Evolutionary conservation across 1,140 invertebrate genomes (phyloP), one percentile per base, ranked within the genome.

Genomic region (Phymastichus coffea): DNA sequence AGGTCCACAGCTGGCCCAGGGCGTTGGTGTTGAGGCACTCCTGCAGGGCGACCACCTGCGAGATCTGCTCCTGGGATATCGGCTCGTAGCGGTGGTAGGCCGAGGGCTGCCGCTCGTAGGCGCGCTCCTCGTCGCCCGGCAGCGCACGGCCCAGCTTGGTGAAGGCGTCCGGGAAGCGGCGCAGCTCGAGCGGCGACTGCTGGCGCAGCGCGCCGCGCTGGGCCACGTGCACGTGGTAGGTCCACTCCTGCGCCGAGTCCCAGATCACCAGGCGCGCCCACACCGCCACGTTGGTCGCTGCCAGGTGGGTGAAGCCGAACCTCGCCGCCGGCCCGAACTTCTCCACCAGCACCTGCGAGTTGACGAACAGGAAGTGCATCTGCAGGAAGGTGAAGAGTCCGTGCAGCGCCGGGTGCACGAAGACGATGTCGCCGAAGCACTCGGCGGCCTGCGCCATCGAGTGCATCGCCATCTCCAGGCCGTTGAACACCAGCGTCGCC

Each of bases 331-430:
- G 64, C 6, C 83, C 82, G 55, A 84, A 84, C 57, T 73, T 78
- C 57, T 84, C 82, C 2, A 84, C 82, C 7, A 85, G 70, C n/a
- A 84, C 83, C 80, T 87, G 86, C 1, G 86, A 87, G 69, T 88
- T 88, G 47, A 87, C 83, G 66, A 88, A 88, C 14, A 88, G 78
- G 69, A 88, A 88, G 68, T 88, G 86, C 80, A 88, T 86, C 70
- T 88, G 87, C 19, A 86, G 73, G 64, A 88, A 88, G 1, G 86
- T 87, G 71, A 88, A 88, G 41, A 86, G 76, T n/a, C 85, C 83
- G 44, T 86, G 85, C 10, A 88, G 70, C n/a, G 87, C 79, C 1
- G 86, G 86, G 71, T 86, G 84, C 2, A 86, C 80, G 30, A 85
- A 83, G 49, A 85, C 77, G 15, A 86, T 77, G 61, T 85, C 82